Conservation (phyloP, 2,888 invertebrate species). For the Epistrophella euchroma region DNA sequence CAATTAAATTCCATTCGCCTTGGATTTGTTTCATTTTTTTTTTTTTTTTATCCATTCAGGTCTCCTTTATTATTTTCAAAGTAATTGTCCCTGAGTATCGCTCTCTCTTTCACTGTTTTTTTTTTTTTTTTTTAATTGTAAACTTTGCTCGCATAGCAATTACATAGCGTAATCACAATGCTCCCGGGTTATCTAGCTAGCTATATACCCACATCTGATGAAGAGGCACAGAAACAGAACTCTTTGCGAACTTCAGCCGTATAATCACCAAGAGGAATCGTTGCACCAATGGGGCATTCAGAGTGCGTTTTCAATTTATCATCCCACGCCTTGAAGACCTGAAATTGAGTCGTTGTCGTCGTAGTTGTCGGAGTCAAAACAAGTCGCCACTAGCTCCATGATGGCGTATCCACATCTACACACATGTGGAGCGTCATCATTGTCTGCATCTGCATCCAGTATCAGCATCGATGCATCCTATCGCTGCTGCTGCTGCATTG, state of each 20-base stretch:
- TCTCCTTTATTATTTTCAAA: slow-evolving; percentile 15
- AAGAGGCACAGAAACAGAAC: slow-evolving; percentile 4
- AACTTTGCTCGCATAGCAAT: slow-evolving; percentile 61
- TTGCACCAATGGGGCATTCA: slow-evolving; percentile 34
- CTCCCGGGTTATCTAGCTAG: slow-evolving; percentile 28
- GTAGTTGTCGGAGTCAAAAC: slow-evolving; percentile 44
- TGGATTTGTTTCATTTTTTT: slow-evolving; percentile 22
- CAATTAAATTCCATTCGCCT: slow-evolving; percentile 67
- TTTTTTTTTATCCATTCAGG: neutral
- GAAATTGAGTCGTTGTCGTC: slow-evolving; percentile 69
- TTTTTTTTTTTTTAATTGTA: slow-evolving; percentile 47
- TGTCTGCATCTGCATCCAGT: slow-evolving; percentile 32
- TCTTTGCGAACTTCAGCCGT: slow-evolving; percentile 21
- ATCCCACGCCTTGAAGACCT: slow-evolving; percentile 68
- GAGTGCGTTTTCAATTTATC: slow-evolving; percentile 71
- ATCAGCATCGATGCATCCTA: slow-evolving; percentile 61
- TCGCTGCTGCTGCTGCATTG: slow-evolving; percentile 31
- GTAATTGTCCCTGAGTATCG: slow-evolving; percentile 52
- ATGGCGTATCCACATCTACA: slow-evolving; percentile 7
- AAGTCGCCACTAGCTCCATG: slow-evolving; percentile 59
- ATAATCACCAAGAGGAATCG: slow-evolving; percentile 42
- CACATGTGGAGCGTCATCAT: slow-evolving; percentile 41
- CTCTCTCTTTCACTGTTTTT: slow-evolving; percentile 24
- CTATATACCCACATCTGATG: slow-evolving; percentile 6
- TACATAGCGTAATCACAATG: slow-evolving; percentile 70